These are phyloP conservation scores for Spisula solida DNA, from an alignment of 2,888 invertebrate species.

Conservation along the genomic window DNA sequence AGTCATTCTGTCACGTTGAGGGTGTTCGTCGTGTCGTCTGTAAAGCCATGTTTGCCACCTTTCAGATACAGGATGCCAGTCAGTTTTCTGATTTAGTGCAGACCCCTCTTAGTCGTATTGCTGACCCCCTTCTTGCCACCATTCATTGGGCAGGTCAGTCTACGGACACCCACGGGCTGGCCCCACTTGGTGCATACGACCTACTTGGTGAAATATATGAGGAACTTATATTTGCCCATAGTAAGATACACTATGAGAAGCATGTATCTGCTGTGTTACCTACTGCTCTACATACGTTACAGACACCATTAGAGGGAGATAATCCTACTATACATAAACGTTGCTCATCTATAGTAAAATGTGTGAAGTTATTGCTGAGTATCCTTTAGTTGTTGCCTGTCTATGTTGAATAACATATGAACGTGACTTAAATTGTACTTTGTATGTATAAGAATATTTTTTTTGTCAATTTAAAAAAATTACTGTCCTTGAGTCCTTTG, in stretches of 20 bases:
- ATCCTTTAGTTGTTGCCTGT: constrained; percentile 47
- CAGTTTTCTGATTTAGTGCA: constrained; percentile 63
- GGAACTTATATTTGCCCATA: constrained; percentile 80
- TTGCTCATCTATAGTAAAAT: constrained; percentile 82
- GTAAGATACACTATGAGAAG: constrained; percentile 71
- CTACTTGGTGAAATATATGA: constrained; percentile 79
- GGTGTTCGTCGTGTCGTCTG: constrained; percentile 75
- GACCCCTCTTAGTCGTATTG: constrained; percentile 73
- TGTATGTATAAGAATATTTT: too few species aligned
- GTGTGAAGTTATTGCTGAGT: constrained; percentile 77
- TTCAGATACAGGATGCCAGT: constrained; percentile 67
- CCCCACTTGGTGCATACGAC: constrained; percentile 81
- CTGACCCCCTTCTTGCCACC: constrained; percentile 82
- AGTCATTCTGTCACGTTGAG: constrained; percentile 85
- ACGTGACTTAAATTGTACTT: too few species aligned
- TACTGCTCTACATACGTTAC: constrained; percentile 76
- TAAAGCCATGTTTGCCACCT: constrained; percentile 72
- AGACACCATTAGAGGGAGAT: constrained; percentile 67
- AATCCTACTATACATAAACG: constrained; percentile 73
- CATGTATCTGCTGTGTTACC: constrained; percentile 80
- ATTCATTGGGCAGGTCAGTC: constrained; percentile 84
- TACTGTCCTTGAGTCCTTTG: too few species aligned
- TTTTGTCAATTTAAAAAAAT: too few species aligned
- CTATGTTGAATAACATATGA: too few species aligned
- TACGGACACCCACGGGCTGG: constrained; percentile 77